Base-by-base conservation (phyloP, 2,888 invertebrate species). In the Acrobasis consociella region DNA sequence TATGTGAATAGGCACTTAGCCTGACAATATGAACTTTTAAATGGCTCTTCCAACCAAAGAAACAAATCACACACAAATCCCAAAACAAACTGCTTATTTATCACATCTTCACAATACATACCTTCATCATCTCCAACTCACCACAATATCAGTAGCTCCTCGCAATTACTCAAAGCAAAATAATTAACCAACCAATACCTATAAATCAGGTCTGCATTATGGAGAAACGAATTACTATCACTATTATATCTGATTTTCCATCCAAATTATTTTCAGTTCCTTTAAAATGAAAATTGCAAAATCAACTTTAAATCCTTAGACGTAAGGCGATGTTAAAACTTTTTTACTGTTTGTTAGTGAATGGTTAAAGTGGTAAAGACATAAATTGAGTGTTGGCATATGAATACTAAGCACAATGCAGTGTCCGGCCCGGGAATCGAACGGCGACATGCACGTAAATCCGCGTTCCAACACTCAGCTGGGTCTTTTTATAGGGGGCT, bases 301-400 rank as follows among this genome's bases (percentile, higher is more conserved):
- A 49, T 67, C 15, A 49, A 60, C 70, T 66, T 67, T 76, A 69
- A 56, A 5, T 0, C 5, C 0, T 13, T 15, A 1, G 11, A 38
- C 16, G 39, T 55, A 62, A 49, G 55, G 46, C 16, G 49, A 49
- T 39, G 8, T 7, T 7, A 22, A 22, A 60, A 22, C 13, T 51
- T 51, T 51, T 60, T 51, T 51, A 60, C 16, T 52, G 39, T 52
- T 52, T 7, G 17, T 11, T 42, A 37, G 9, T 38, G 51, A 51
- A 60, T 51, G 22, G 39, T 42, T 5, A 37, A 17, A 50, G 38
- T 79, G 69, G 82, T 75, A 62, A 71, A 75, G 77, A 70, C 76
- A 89, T 89, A 89, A 87, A 87, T 89, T 80, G 78, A 78, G 81
- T 81, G 80, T 82, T 87, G 88, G 82, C 88, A 86, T 87, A 86